phyloP scores from a whole-genome alignment of 2,888 invertebrate species.

The Belgica antarctica region DNA sequence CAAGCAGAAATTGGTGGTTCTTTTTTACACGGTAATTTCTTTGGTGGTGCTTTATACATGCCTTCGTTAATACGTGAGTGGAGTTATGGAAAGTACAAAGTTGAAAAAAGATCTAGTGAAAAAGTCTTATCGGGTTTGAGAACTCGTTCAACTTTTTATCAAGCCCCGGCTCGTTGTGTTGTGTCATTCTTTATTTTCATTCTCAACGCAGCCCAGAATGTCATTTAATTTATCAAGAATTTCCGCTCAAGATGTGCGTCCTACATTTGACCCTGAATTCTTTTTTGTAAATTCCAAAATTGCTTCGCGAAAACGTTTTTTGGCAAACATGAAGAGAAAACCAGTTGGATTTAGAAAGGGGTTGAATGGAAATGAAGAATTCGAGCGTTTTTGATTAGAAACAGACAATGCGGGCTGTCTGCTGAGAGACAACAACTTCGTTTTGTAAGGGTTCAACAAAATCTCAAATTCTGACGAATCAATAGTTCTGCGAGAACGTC shows the following conservation, averaged over 20 bases:
- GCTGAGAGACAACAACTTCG: too few species aligned
- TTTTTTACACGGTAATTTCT: too few species aligned
- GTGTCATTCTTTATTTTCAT: background rate
- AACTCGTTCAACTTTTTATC: slow-evolving; percentile 4
- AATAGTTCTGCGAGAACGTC: too few species aligned
- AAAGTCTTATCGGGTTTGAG: background rate
- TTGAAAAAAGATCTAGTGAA: background rate
- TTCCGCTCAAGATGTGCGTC: background rate
- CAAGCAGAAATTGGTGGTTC: too few species aligned
- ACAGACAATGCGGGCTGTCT: slow-evolving; percentile 34
- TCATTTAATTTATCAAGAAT: too few species aligned
- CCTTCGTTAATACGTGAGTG: too few species aligned
- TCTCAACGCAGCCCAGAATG: background rate
- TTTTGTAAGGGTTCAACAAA: background rate
- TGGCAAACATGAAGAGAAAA: background rate
- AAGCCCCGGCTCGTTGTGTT: background rate
- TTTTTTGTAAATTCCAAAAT: background rate
- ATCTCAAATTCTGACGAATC: background rate
- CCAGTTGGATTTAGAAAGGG: background rate
- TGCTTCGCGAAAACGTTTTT: background rate
- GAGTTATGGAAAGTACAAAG: too few species aligned
- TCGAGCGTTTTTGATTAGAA: too few species aligned
- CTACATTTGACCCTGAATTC: background rate
- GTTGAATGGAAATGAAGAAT: background rate
- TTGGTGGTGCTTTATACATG: too few species aligned